phyloP scores from a whole-genome alignment of 2,888 invertebrate genomes.

The Lithosia quadra region DNA sequence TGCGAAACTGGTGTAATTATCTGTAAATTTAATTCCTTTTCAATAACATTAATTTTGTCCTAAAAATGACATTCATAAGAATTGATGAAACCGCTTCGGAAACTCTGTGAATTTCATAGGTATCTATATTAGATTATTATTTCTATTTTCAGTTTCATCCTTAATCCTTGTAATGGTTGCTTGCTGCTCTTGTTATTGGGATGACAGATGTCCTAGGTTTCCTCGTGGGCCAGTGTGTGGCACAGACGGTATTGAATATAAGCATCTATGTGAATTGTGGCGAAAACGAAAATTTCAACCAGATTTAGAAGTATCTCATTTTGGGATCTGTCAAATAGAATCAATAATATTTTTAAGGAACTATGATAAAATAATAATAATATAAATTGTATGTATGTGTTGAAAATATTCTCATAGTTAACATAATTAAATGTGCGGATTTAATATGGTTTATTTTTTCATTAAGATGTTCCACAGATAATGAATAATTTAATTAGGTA shows the following conservation, averaged over 20 bases:
- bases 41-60: too few species aligned
- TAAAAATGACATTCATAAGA: too few species aligned
- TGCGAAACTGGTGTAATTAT: not conserved
- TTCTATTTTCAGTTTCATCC: constrained; percentile 13
- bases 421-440: not conserved
- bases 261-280: constrained; percentile 9
- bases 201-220: not conserved
- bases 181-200: not conserved
- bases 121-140: not conserved
- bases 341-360: not conserved
- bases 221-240: constrained; percentile 19
- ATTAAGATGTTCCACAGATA: not conserved
- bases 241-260: constrained; percentile 9
- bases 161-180: constrained; percentile 4
- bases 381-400: not conserved
- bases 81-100: too few species aligned
- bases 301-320: not conserved
- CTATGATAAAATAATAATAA: not conserved
- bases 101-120: too few species aligned
- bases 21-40: not conserved
- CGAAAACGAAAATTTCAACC: not conserved
- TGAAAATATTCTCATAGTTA: not conserved
- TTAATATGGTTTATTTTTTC: not conserved
- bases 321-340: constrained; percentile 13
- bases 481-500: not conserved